Conservation (phyloP, 1,140 invertebrate genomes). For the Drosophila sp. region DNA sequence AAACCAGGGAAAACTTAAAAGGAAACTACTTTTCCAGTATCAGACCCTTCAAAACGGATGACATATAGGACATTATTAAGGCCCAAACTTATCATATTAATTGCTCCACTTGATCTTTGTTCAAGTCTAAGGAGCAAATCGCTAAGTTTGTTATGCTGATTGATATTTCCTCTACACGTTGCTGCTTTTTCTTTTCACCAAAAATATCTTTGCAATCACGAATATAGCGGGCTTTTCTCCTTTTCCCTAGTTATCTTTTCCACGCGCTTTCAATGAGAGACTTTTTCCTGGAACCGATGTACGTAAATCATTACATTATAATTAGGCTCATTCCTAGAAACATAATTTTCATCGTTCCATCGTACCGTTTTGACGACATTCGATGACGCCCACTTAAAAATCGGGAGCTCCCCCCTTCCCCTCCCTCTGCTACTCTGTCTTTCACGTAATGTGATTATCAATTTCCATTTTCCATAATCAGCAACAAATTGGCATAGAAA, state of each 20-base stretch:
- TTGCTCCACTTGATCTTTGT: too few relatives aligned
- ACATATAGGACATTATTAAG: too few relatives aligned
- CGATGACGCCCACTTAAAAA: constrained; percentile 4
- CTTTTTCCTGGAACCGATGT: neutral
- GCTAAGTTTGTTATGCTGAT: too few relatives aligned
- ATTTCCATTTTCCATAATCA: constrained; percentile 11
- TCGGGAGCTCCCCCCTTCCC: neutral
- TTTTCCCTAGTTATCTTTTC: neutral
- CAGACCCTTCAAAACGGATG: too few relatives aligned
- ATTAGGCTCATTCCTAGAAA: neutral
- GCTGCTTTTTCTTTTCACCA: too few relatives aligned
- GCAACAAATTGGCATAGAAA: constrained; percentile 37
- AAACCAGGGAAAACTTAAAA: too few relatives aligned
- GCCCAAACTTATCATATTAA: too few relatives aligned
- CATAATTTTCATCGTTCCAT: neutral
- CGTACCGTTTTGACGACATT: neutral
- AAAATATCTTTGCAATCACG: too few relatives aligned
- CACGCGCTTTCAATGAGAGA: neutral
- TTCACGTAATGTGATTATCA: constrained; percentile 15
- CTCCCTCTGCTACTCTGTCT: neutral
- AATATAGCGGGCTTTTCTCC: neutral
- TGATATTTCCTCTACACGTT: too few relatives aligned
- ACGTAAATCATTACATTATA: constrained; percentile 3
- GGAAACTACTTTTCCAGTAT: too few relatives aligned
- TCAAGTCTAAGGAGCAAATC: too few relatives aligned